Base-by-base conservation (phyloP, 2,888 invertebrate species). In the Caenorhabditis plicata region DNA sequence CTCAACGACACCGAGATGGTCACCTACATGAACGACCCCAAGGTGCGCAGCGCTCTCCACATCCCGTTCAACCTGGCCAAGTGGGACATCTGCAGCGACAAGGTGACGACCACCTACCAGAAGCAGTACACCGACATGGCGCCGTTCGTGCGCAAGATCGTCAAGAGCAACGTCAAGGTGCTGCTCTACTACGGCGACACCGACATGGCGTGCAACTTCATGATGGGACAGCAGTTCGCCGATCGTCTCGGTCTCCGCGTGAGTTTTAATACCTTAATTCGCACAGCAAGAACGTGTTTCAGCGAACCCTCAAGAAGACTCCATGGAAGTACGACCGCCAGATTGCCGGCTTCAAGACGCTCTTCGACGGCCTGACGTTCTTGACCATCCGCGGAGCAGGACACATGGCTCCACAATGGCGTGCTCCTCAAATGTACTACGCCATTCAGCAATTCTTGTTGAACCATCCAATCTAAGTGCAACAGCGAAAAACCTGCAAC, bases 261-360 rank as follows among this genome's bases (percentile, higher is more conserved):
- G 36, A 13, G 33, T 47, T 40, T 13, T 47, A 9, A 25, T 38
- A n/a, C n/a, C n/a, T n/a, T n/a, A n/a, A n/a, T n/a, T n/a, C n/a
- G n/a, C n/a, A n/a, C n/a, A n/a, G 11, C 9, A 35, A 13, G 9
- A 46, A 22, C 5, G n/a, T 7, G 20, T 68, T 68, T 31, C 58
- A 77, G 68, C 56, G 74, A 23, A 67, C 64, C 11, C 58, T 79
- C 17, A 66, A 69, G 46, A 78, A 78, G 64, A 74, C 75, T 19
- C 78, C 80, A 19, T 82, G 82, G 81, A 77, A 78, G 54, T 76
- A 65, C 55, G 76, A 78, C 55, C 54, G 73, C 17, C 81, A 81
- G 63, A 74, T 82, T 40, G 82, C 81, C 46, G 82, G 82, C 15
- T 82, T 79, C 72, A 77, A 78, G 39, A 81, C 81, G 5, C 64